Percentiles rank a stretch among this genome's conserved stretches.
phyloP scores from a whole-genome alignment of 2,797 vertebrate genomes.

The Pipistrellus pipistrellus region DNA sequence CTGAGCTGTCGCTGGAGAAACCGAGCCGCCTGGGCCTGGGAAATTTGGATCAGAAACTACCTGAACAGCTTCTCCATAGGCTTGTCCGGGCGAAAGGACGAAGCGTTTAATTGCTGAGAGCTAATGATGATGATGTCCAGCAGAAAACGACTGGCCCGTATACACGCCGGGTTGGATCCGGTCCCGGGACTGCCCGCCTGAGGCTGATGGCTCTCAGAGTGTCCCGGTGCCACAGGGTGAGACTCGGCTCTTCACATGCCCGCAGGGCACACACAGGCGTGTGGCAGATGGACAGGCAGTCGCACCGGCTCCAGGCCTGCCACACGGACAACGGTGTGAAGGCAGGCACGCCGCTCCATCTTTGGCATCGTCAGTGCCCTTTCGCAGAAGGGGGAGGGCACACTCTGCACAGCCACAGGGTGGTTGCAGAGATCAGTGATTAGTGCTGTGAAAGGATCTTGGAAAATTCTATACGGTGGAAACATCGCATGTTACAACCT shows the following conservation, averaged over 20 bases:
- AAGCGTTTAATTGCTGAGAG: neutral
- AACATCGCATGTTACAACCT: neutral
- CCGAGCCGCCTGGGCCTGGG: neutral
- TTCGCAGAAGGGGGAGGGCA: neutral
- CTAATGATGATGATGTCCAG: slow-evolving; percentile 62
- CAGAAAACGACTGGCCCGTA: slow-evolving; percentile 36
- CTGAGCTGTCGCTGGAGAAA: slow-evolving; percentile 29
- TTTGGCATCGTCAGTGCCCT: neutral
- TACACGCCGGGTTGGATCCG: neutral
- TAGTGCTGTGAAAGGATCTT: neutral
- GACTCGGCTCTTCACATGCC: neutral
- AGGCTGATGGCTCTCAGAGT: neutral
- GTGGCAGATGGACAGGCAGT: neutral
- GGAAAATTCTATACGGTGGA: neutral
- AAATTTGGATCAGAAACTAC: slow-evolving; percentile 36
- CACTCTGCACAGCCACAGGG: neutral
- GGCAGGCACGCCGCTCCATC: neutral
- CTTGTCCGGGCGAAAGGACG: neutral
- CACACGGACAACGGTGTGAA: neutral
- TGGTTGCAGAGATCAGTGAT: neutral
- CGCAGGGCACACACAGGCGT: neutral
- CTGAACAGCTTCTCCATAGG: neutral
- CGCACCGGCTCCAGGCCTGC: neutral
- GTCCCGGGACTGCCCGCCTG: neutral
- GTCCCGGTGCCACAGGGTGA: neutral